Evolutionary conservation across 2,888 invertebrate species (phyloP).

Genomic region (Meghimatium bilineatum): DNA sequence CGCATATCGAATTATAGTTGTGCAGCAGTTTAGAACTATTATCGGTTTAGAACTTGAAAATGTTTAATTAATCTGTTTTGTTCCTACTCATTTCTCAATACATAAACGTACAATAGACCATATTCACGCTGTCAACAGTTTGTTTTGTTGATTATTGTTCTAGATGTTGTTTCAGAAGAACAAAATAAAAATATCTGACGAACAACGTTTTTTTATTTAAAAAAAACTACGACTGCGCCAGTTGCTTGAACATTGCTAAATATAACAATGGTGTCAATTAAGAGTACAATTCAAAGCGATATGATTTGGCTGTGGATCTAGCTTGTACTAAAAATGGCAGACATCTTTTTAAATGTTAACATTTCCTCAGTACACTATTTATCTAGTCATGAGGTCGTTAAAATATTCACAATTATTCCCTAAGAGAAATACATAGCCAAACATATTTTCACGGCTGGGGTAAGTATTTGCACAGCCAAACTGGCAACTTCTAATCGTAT

Average conservation of each 20-base stretch:
- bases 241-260: not conserved
- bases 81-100: no score
- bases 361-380: not conserved
- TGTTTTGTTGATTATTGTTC: no score
- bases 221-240: no score
- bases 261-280: not conserved
- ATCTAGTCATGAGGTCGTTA: not conserved
- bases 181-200: no score
- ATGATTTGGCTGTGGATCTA: not conserved
- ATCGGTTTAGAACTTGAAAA: no score
- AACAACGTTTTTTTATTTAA: no score
- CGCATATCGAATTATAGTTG: no score
- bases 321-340: not conserved
- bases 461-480: not conserved
- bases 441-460: not conserved
- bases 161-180: no score
- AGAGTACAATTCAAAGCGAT: not conserved
- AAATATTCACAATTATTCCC: not conserved
- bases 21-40: no score
- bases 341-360: not conserved
- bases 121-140: no score
- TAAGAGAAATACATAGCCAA: not conserved
- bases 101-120: no score
- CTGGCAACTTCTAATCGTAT: not conserved
- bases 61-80: no score